Conservation (phyloP, 2,888 invertebrate species). For the Epistrophe eligans region DNA sequence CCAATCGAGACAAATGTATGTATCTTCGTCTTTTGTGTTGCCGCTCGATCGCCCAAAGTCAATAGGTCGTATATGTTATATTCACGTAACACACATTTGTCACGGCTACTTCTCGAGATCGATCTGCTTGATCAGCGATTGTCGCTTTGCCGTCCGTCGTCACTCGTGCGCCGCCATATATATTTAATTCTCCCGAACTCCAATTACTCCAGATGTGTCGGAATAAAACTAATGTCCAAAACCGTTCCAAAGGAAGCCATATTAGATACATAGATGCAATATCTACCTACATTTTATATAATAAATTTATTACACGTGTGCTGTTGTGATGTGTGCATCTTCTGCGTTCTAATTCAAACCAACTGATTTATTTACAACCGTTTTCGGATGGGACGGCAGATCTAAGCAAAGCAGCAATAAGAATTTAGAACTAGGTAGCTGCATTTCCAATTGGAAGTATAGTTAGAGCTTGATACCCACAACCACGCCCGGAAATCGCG, state of each 20-base stretch:
- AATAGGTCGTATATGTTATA: constrained; percentile 59
- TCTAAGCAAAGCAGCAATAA: constrained; percentile 14
- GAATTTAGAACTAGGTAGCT: constrained; percentile 7
- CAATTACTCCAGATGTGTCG: constrained; percentile 68
- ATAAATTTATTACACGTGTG: constrained; percentile 65
- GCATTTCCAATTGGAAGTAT: constrained; percentile 54
- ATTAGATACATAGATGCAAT: constrained; percentile 19
- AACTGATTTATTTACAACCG: constrained; percentile 14
- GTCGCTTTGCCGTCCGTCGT: neutral
- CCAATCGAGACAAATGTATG: constrained; percentile 35
- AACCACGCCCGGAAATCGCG: constrained; percentile 73
- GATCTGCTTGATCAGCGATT: constrained; percentile 58
- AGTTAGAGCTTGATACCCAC: neutral
- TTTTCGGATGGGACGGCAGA: neutral
- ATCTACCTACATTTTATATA: neutral
- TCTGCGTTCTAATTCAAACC: constrained; percentile 54
- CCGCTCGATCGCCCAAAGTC: constrained; percentile 75
- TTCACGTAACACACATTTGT: constrained; percentile 70
- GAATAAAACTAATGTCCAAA: constrained; percentile 49
- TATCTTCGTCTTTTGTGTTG: constrained; percentile 71
- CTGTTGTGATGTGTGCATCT: constrained; percentile 54
- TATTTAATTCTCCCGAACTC: constrained; percentile 39
- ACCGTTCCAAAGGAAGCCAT: constrained; percentile 60
- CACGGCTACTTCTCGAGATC: constrained; percentile 48
- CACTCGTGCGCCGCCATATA: neutral